Conservation (phyloP, 2,888 invertebrate genomes). For the Linnaemya tessellans region DNA sequence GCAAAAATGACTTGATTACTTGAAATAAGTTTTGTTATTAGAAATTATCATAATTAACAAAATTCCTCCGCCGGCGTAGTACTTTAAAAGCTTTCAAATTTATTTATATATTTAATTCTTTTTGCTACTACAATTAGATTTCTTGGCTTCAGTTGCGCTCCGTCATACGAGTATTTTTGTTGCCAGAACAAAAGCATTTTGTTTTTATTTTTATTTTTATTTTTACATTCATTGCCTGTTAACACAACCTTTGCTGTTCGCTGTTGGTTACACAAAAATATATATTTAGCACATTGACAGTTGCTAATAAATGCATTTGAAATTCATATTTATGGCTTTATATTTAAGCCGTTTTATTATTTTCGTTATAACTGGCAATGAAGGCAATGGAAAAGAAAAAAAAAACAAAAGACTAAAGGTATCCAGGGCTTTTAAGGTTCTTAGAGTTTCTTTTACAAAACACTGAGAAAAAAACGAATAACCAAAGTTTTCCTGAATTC, state of each 20-base stretch:
- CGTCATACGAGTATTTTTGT: no score
- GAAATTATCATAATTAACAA: no score
- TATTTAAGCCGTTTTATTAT: slow-evolving; percentile 63
- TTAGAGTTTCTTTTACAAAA: slow-evolving; percentile 4
- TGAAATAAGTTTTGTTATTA: no score
- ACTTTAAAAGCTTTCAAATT: no score
- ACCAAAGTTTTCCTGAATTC: no score
- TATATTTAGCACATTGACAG: slow-evolving; percentile 68
- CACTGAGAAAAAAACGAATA: slow-evolving; percentile 32
- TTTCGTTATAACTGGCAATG: slow-evolving; percentile 22
- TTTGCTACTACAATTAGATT: no score
- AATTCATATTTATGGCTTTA: slow-evolving; percentile 72
- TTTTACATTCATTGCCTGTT: not conserved
- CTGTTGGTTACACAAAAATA: not conserved
- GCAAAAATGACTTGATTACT: no score
- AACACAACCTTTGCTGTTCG: slow-evolving; percentile 11
- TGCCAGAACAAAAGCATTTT: no score
- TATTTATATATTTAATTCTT: no score
- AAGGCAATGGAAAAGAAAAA: slow-evolving; percentile 30
- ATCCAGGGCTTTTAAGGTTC: slow-evolving; percentile 32
- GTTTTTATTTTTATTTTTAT: not conserved
- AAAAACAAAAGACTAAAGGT: slow-evolving; percentile 13
- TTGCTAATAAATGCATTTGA: slow-evolving; percentile 71
- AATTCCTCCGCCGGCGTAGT: no score
- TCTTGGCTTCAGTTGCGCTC: no score